These are phyloP conservation scores for Diorhabda carinulata DNA, from an alignment of 1,140 invertebrate species.

Conservation along the genomic window DNA sequence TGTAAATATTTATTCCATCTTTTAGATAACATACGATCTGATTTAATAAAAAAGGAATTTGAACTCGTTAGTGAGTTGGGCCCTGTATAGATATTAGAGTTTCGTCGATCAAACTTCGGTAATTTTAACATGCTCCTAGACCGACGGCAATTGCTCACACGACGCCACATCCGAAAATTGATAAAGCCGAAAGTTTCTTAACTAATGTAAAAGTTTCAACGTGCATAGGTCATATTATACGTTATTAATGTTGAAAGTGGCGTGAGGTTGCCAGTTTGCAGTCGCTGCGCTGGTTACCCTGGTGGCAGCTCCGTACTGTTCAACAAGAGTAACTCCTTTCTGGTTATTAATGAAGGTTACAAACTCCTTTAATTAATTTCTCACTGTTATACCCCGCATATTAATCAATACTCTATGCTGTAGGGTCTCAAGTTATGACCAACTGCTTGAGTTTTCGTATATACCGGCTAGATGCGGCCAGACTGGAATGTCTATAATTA, in stretches of 20 bases:
- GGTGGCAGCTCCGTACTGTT: slow-evolving; percentile 26
- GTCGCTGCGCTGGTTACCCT: slow-evolving; percentile 17
- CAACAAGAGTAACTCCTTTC: slow-evolving; percentile 42
- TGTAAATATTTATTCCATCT: no score
- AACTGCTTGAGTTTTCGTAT: slow-evolving; percentile 2
- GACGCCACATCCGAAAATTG: slow-evolving; percentile 1
- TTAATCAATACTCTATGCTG: slow-evolving; percentile 44
- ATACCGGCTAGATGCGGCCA: neutral
- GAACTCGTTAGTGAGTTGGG: no score
- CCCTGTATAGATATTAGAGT: neutral
- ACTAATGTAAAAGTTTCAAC: slow-evolving; percentile 12
- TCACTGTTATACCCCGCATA: slow-evolving; percentile 46
- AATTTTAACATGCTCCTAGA: neutral
- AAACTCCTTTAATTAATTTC: slow-evolving; percentile 50
- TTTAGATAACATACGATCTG: no score
- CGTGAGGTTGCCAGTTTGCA: slow-evolving; percentile 14
- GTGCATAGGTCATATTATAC: slow-evolving; percentile 16
- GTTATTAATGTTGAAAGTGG: slow-evolving; percentile 18
- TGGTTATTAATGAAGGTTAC: slow-evolving; percentile 48
- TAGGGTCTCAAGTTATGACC: slow-evolving; percentile 23
- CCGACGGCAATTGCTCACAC: neutral
- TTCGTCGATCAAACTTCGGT: neutral
- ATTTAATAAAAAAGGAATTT: no score
- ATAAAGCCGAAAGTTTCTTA: slow-evolving; percentile 6
- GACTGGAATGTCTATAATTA: neutral